Evolutionary conservation across 2,888 invertebrate species (phyloP), one percentile per base, ranked within the genome.

Genomic region (Mimumesa dahlbomi): DNA sequence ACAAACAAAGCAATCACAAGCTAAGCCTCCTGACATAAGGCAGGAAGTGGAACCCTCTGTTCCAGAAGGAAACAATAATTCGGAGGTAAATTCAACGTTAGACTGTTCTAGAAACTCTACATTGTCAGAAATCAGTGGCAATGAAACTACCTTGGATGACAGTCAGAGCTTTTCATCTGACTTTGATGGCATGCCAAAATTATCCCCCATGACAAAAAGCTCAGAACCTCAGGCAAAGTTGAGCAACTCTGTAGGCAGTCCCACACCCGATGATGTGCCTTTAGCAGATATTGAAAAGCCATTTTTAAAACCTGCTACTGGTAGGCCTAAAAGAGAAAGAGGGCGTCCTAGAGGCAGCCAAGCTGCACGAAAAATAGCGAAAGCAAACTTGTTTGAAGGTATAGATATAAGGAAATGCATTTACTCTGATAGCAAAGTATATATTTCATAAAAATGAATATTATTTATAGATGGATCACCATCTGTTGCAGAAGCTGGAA

Each of bases 131-230:
- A 82, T 52, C 36, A 82, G 50, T 42, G 25, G 59, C 0, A 73
- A 59, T n/a, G 84, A 84, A 9, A 65, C 64, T 34, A 31, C 58
- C 3, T 5, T 73, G 18, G 82, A 85, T 14, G 83, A 85, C 1
- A 73, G 76, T 22, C 81, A 81, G 50, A 86, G 78, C 66, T 77
- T 70, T 5, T 73, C 77, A 0, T 78, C 80, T 18, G 88, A 89
- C 43, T 87, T 86, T 56, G 88, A 89, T 25, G 88, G 85, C 54
- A 89, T 89, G 89, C 89, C 89, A 40, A 89, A 87, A 68, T 77
- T 89, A 16, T 87, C 88, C 9, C 89, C 89, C 9, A 85, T 88
- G 71, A 82, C 82, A 14, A 87, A 84, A 72, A 82, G 73, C 25
- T 66, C 80, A 4, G 85, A 86, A 1, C 52, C 77, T 16, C 82